Conservation (phyloP, 2,888 invertebrate species). For the Lacanobia wlatinum region DNA sequence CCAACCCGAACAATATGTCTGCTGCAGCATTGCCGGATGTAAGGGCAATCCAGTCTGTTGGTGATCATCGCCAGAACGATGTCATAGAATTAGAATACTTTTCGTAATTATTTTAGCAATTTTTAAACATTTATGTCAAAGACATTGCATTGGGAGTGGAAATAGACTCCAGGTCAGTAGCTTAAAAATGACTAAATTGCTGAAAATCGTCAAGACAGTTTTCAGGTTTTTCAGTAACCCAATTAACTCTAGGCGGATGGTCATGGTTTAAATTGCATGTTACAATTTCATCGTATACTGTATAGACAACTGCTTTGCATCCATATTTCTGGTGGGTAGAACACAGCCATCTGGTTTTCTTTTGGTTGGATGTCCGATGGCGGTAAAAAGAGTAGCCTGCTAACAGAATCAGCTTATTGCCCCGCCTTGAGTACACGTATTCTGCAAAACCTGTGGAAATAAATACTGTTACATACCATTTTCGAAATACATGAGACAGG, state of each 20-base stretch:
- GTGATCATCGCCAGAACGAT: too few relatives aligned
- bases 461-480: neutral
- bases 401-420: slow-evolving; percentile 23
- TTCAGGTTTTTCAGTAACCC: slow-evolving; percentile 26
- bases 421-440: slow-evolving; percentile 36
- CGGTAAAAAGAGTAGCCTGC: slow-evolving; percentile 35
- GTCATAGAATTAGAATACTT: too few relatives aligned
- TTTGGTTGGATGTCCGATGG: slow-evolving; percentile 13
- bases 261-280: slow-evolving; percentile 25
- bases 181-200: neutral
- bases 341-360: slow-evolving; percentile 34
- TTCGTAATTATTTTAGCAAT: too few relatives aligned
- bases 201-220: neutral
- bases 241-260: slow-evolving; percentile 27
- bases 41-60: too few relatives aligned
- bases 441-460: slow-evolving; percentile 16
- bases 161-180: neutral
- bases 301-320: slow-evolving; percentile 36
- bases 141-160: neutral
- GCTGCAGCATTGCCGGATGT: too few relatives aligned
- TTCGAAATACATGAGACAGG: neutral
- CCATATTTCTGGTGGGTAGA: slow-evolving; percentile 30
- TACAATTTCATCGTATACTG: slow-evolving; percentile 20
- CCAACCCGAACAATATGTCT: too few relatives aligned
- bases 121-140: too few relatives aligned